Evolutionary conservation across 1,140 invertebrate species (phyloP), one percentile per base, ranked within the genome.

Genomic region (Lasioglossum baleicum): DNA sequence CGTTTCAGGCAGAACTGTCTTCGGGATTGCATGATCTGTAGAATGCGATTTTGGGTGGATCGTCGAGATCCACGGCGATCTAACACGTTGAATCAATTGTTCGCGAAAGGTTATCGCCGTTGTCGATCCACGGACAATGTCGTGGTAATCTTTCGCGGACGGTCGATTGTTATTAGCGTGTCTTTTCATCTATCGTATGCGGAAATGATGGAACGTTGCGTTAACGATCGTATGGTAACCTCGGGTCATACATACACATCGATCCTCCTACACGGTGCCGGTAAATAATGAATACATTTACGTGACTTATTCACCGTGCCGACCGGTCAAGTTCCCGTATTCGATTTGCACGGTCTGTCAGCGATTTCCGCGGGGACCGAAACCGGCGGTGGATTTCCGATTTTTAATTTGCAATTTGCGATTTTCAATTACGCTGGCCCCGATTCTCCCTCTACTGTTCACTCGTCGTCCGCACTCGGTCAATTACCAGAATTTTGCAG

Each of bases 261-360:
- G 85, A 86, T 87, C 71, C 63, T 60, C 58, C 75, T 61, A 75
- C 61, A 58, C 70, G 65, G 20, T 3, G 40, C 71, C 60, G 44
- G 22, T 86, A 80, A 86, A 86, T 86, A 83, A 86, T 86, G 70
- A 70, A 86, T 56, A 80, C 64, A 79, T 68, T 75, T 64, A 58
- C 26, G 72, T 67, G 73, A 82, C 68, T 64, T 61, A 58, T 80
- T 56, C 67, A 66, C 22, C 63, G 42, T 58, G 58, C 67, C 40
- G 61, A 81, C 69, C 61, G 56, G 35, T 53, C 26, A 56, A 51
- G 40, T 40, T 51, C n/a, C 60, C 44, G 26, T 31, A 69, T 53
- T 60, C 69, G 56, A 60, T 84, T 84, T 85, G 56, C 69, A 69
- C 73, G 56, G 20, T 7, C 56, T 20, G 10, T 48, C 44, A n/a